These are phyloP conservation scores for Lutjanus campechanus DNA, from an alignment of 2,797 vertebrate species.

Conservation along the genomic window DNA sequence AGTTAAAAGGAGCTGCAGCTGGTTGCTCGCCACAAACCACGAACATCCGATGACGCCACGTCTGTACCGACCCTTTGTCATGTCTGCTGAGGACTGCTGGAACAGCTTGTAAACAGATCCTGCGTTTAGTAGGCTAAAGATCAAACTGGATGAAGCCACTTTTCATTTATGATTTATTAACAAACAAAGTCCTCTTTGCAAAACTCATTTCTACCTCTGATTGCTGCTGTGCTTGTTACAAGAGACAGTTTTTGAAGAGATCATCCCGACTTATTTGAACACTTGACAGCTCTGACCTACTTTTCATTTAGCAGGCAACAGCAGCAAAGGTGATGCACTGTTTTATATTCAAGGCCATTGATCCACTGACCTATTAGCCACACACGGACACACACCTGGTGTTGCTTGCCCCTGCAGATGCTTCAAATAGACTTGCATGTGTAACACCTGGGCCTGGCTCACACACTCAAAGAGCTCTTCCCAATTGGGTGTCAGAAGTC, in stretches of 20 bases:
- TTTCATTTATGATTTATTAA: conserved; percentile 19
- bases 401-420: conserved; percentile 37
- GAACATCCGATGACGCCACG: conserved; percentile 30
- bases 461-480: conserved; percentile 15
- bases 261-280: conserved; percentile 29
- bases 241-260: conserved; percentile 19
- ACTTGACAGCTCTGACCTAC: conserved; percentile 55
- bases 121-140: conserved; percentile 11
- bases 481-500: conserved; percentile 54
- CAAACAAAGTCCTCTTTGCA: neutral
- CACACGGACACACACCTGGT: conserved; percentile 23
- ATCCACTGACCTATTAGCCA: conserved; percentile 71
- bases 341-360: conserved; percentile 63
- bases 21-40: conserved; percentile 8
- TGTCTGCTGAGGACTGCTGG: conserved; percentile 40
- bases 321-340: conserved; percentile 14
- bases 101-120: conserved; percentile 1
- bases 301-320: conserved; percentile 62
- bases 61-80: neutral
- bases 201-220: conserved; percentile 48
- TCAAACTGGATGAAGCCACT: conserved; percentile 25
- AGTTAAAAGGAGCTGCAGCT: conserved; percentile 15
- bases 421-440: conserved; percentile 45
- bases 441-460: conserved; percentile 27
- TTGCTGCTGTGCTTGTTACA: conserved; percentile 29